Base-by-base conservation (phyloP, 2,113 vertebrate species). In the Deroptyus accipitrinus region DNA sequence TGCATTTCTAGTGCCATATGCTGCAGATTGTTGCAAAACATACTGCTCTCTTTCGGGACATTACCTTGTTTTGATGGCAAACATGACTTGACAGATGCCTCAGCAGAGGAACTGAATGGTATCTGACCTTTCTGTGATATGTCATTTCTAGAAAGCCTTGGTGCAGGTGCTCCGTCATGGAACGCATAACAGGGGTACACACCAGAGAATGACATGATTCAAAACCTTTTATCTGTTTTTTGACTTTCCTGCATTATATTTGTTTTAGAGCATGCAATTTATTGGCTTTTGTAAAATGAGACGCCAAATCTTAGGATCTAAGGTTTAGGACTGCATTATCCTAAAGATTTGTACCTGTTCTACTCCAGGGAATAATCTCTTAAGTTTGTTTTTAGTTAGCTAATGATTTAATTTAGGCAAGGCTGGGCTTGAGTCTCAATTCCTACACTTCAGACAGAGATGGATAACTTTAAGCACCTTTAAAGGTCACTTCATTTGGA, bases 11-110 rank as follows among this genome's bases (percentile, higher is more conserved):
- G 63, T 25, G 44, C 92, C 92, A 91, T 94, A 96, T 91, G 92
- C 81, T 91, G 52, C 86, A 89, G 86, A 57, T 0, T 4, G 73
- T 9, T 70, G 57, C 83, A 91, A 79, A 96, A 88, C 83, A 89
- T 39, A 67, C 88, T 89, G 90, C 70, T 83, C 86, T 17, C 77
- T 93, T 96, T 96, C 90, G 92, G 86, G 91, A 94, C 74, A 72
- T 94, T 66, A 93, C 90, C 80, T 88, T 76, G 77, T 88, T 96
- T 84, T 94, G 95, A 96, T 0, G 1, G 88, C 83, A 96, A 93
- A 96, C 91, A 51, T 67, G 83, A 94, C 86, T 89, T 97, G 96
- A 97, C 94, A 96, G 96, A 96, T 96, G 86, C 70, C 59, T 86
- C 70, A 84, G 86, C 80, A 95, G 83, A 94, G 74, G 74, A 96